A percentile compares a stretch with the other conserved stretches of the same genome.
Evolutionary conservation across 2,888 invertebrate genomes (phyloP).

Genomic region (Fragum whitleyi): DNA sequence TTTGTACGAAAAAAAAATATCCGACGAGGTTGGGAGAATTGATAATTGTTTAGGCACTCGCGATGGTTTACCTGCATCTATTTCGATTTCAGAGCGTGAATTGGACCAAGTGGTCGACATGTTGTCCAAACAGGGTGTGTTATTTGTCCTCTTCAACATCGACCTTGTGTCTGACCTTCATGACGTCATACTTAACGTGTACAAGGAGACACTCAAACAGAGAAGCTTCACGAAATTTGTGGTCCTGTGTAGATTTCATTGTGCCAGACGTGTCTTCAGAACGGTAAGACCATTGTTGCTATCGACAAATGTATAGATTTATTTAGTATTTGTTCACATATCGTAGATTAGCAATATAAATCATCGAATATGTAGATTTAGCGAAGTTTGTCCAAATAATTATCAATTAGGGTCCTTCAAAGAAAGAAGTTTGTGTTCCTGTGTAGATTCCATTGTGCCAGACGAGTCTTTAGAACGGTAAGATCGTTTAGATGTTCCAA

Average conservation of each 20-base stretch:
- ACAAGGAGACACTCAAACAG: conserved; percentile 18
- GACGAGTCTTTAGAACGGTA: conserved; percentile 47
- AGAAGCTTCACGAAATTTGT: conserved; percentile 34
- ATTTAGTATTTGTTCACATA: too few relatives aligned
- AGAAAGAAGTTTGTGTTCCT: conserved; percentile 43
- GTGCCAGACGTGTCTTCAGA: conserved; percentile 40
- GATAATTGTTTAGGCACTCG: too few relatives aligned
- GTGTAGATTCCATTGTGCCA: conserved; percentile 38
- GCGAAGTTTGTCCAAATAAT: too few relatives aligned
- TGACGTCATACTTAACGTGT: conserved; percentile 16
- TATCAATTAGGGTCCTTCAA: too few relatives aligned
- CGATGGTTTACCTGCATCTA: background rate
- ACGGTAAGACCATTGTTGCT: conserved; percentile 38
- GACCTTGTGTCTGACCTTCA: conserved; percentile 30
- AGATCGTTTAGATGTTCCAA: too few relatives aligned
- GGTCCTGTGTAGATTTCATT: conserved; percentile 42
- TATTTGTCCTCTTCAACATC: conserved; percentile 40
- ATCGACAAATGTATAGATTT: too few relatives aligned
- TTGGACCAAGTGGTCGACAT: conserved; percentile 33
- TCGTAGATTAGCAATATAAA: too few relatives aligned
- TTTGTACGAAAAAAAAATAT: too few relatives aligned
- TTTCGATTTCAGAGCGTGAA: conserved; percentile 26
- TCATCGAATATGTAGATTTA: too few relatives aligned
- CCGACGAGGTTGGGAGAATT: too few relatives aligned
- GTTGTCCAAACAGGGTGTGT: conserved; percentile 34